phyloP scores from a whole-genome alignment of 2,888 invertebrate genomes.

The Lissonota sp. region DNA sequence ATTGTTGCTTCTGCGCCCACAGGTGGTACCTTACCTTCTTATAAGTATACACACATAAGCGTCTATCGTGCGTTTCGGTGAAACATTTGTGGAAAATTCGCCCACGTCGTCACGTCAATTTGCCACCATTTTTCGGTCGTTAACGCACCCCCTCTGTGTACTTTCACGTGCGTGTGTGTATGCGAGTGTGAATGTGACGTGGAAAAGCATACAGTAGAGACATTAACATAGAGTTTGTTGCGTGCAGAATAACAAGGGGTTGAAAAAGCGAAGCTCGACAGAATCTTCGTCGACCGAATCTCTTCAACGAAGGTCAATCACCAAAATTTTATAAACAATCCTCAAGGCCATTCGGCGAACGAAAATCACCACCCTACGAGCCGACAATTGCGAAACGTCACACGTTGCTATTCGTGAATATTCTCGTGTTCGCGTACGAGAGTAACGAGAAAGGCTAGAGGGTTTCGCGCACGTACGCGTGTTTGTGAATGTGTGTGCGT shows the following conservation, averaged over 20 bases:
- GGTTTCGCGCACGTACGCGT: background rate
- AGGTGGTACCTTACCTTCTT: constrained; percentile 81
- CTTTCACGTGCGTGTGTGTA: background rate
- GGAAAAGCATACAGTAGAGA: background rate
- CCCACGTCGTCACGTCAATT: background rate
- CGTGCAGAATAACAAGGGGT: background rate
- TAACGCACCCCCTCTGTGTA: too few species aligned
- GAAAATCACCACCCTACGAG: too few species aligned
- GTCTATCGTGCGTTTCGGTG: constrained; percentile 19
- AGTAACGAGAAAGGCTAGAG: background rate
- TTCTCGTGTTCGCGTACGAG: background rate
- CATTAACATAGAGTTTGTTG: background rate
- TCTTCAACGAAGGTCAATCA: too few species aligned
- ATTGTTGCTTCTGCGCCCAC: constrained; percentile 84
- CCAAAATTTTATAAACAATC: too few species aligned
- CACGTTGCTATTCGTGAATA: too few species aligned
- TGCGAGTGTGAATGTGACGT: background rate
- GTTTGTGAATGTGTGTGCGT: background rate
- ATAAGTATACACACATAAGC: constrained; percentile 54
- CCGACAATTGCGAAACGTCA: too few species aligned
- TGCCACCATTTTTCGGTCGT: background rate
- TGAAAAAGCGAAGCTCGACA: background rate
- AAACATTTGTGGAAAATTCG: constrained; percentile 28
- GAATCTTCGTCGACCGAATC: background rate
- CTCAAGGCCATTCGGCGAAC: too few species aligned